Evolutionary conservation across 2,888 invertebrate species (phyloP).

Genomic region (Tachina fera): DNA sequence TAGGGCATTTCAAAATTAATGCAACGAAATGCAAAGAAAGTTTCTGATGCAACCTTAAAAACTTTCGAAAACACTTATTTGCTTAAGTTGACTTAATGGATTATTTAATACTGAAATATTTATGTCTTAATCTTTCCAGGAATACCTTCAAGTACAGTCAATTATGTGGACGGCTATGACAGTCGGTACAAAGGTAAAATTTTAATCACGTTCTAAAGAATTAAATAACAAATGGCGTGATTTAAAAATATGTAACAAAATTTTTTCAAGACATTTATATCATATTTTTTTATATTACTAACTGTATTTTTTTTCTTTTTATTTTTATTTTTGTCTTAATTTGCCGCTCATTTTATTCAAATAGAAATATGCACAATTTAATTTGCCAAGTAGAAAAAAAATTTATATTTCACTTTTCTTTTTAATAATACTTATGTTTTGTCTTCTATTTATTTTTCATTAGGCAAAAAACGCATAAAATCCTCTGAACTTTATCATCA

Average conservation of each 20-base stretch:
- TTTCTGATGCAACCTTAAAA: too few species aligned
- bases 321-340: too few species aligned
- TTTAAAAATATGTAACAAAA: too few species aligned
- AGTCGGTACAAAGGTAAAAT: conserved; percentile 81
- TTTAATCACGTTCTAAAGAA: neutral
- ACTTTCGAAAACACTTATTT: too few species aligned
- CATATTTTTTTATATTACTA: too few species aligned
- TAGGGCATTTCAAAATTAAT: too few species aligned
- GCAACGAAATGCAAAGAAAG: too few species aligned
- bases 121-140: conserved; percentile 73
- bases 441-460: conserved; percentile 62
- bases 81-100: neutral
- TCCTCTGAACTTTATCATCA: conserved; percentile 82
- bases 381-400: neutral
- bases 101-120: neutral
- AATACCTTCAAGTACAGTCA: conserved; percentile 82
- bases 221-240: neutral
- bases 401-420: neutral
- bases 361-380: too few species aligned
- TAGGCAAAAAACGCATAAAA: conserved; percentile 81
- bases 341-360: too few species aligned
- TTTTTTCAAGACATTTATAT: too few species aligned
- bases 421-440: neutral
- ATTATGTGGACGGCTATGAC: conserved; percentile 82
- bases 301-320: too few species aligned